Base-by-base conservation (phyloP, 1,140 invertebrate genomes). In the Drosophila virilis region DNA sequence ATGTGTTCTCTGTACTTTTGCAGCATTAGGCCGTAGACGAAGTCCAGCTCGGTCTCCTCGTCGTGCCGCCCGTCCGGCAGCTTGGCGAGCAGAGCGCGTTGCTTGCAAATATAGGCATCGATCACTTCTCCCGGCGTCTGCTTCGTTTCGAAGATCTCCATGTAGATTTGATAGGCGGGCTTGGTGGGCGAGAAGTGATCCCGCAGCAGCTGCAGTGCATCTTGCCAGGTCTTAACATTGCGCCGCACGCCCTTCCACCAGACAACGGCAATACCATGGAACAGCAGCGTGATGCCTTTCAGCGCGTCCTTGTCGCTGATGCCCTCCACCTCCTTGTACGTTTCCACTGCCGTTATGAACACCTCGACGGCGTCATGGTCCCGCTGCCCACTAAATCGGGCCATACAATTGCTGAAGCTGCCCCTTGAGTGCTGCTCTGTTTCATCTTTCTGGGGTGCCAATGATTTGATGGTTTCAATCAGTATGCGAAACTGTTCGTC, bases 181-280 rank as follows among this genome's bases (percentile, higher is more conserved):
- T 91, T 91, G 1, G 90, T 83, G 40, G 90, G 90, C 5, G 90
- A 91, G 40, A 92, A 92, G 35, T 92, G 81, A 17, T 90, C 78
- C 0, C 88, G 78, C 7, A 92, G 66, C n/a, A 84, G 22, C 22
- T 74, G 57, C 8, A 92, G 52, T 40, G 85, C 91, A 8, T 73
- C 76, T 8, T 59, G 6, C 91, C 91, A 92, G 9, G 79, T 90
- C 43, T 79, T 74, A 1, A 73, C 90, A 43, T 92, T 78, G 1
- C 88, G 78, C 6, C 84, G 72, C 22, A 92, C 90, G 17, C 91
- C 91, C 57, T 88, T 84, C 91, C 91, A 92, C 91, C 91, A 92
- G 4, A 67, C 67, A 6, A 80, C 61, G 6, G 91, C 91, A n/a
- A 78, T 62, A 32, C 57, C 65, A 10, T 54, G 64, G n/a, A 92